These are phyloP conservation scores for Uloborus plumipes DNA, from an alignment of 2,888 invertebrate genomes.

Conservation along the genomic window DNA sequence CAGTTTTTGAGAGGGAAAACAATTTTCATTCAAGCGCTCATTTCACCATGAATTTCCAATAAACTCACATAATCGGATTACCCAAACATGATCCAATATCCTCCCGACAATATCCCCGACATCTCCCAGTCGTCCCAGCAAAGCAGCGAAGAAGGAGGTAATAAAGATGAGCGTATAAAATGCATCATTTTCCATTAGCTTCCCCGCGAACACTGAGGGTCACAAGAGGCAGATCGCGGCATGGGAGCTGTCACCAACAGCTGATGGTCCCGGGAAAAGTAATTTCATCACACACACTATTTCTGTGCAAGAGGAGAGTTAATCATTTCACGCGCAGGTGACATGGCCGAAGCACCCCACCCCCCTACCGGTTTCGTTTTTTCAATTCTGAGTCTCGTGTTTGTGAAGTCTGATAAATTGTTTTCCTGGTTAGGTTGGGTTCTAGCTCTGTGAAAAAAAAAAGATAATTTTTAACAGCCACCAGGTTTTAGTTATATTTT, in stretches of 20 bases:
- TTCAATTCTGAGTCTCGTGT: too few relatives aligned
- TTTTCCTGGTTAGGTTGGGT: too few relatives aligned
- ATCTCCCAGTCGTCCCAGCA: not conserved
- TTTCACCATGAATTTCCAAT: too few relatives aligned
- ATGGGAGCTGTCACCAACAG: slow-evolving; percentile 39
- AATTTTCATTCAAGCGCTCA: too few relatives aligned
- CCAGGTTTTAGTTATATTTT: too few relatives aligned
- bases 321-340: slow-evolving; percentile 54
- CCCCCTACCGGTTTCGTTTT: too few relatives aligned
- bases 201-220: not conserved
- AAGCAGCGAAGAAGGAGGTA: slow-evolving; percentile 21
- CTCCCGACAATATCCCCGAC: not conserved
- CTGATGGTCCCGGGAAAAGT: slow-evolving; percentile 16
- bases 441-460: too few relatives aligned
- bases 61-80: too few relatives aligned
- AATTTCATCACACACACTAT: slow-evolving; percentile 23
- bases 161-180: slow-evolving; percentile 28
- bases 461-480: too few relatives aligned
- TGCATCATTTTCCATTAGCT: slow-evolving; percentile 12
- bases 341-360: not conserved
- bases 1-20: too few relatives aligned
- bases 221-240: slow-evolving; percentile 6
- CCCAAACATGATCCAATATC: not conserved
- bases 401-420: too few relatives aligned
- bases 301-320: slow-evolving; percentile 27